Conservation (phyloP, 2,888 invertebrate species). For the Eutolmus rufibarbis region DNA sequence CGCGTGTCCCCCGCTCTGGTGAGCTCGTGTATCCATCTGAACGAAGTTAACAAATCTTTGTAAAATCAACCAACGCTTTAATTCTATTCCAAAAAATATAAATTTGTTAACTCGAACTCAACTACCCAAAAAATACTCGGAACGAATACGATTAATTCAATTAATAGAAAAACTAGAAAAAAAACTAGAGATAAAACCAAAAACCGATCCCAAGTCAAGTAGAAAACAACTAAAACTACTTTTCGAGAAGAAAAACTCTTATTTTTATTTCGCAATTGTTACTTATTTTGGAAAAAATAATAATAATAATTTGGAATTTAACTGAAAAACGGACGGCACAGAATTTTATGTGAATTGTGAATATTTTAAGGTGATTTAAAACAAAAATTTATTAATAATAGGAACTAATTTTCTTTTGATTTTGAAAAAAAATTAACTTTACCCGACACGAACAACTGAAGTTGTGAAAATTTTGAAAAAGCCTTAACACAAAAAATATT, state of each 20-base stretch:
- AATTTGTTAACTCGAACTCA: neutral
- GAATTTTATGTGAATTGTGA: slow-evolving; percentile 10
- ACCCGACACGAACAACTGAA: neutral
- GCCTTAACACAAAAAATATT: neutral
- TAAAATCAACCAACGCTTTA: neutral
- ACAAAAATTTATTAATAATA: neutral
- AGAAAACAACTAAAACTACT: slow-evolving; percentile 30
- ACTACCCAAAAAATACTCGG: slow-evolving; percentile 27
- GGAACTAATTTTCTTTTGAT: neutral
- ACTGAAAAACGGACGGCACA: neutral
- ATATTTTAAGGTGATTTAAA: slow-evolving; percentile 4
- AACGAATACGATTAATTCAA: slow-evolving; percentile 13
- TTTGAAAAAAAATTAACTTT: slow-evolving; percentile 38
- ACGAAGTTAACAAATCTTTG: neutral
- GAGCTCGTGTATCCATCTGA: slow-evolving; percentile 86
- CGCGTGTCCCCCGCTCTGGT: slow-evolving; percentile 78
- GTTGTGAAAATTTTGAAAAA: slow-evolving; percentile 19
- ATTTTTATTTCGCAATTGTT: neutral
- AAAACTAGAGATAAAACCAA: neutral
- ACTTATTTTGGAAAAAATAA: neutral
- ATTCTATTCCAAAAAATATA: neutral
- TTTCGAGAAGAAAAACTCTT: neutral
- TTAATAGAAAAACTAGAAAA: slow-evolving; percentile 1
- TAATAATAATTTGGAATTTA: neutral
- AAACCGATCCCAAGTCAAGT: slow-evolving; percentile 14